phyloP scores from a whole-genome alignment of 2,888 invertebrate species.

The Apotomis betuletana region DNA sequence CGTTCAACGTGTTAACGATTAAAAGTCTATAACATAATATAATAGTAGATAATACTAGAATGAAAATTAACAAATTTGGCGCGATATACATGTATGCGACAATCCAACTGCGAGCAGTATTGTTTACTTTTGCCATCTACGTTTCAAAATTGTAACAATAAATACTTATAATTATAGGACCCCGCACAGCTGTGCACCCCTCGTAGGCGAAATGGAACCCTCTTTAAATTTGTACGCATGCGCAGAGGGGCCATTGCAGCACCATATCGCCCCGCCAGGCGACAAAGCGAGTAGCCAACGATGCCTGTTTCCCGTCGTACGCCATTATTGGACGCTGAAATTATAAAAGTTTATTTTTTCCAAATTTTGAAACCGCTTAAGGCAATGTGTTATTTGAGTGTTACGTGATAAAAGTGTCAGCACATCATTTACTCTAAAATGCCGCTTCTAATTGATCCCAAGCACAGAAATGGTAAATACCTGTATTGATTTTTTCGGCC shows the following conservation, averaged over 20 bases:
- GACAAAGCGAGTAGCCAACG: slow-evolving; percentile 66
- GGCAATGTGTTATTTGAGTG: slow-evolving; percentile 68
- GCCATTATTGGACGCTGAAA: slow-evolving; percentile 56
- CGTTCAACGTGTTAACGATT: too few species aligned
- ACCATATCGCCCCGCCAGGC: slow-evolving; percentile 62
- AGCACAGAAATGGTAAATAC: slow-evolving; percentile 78
- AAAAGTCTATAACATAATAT: too few species aligned
- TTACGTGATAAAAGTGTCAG: slow-evolving; percentile 59
- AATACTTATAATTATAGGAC: slow-evolving; percentile 48
- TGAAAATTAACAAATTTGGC: background rate
- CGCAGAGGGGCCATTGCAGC: slow-evolving; percentile 70
- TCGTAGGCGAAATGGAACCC: slow-evolving; percentile 71
- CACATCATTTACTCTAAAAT: slow-evolving; percentile 58
- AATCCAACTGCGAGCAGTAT: background rate
- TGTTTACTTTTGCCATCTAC: slow-evolving; percentile 2
- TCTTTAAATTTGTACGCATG: slow-evolving; percentile 76
- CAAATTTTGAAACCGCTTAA: slow-evolving; percentile 49
- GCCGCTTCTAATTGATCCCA: slow-evolving; percentile 72
- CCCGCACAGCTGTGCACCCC: slow-evolving; percentile 76
- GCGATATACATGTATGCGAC: background rate
- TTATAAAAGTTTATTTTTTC: slow-evolving; percentile 44
- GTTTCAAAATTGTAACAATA: slow-evolving; percentile 46
- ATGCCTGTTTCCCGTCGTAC: slow-evolving; percentile 66
- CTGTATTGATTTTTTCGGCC: slow-evolving; percentile 74
- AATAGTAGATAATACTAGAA: background rate